These are phyloP conservation scores for Eristalinus aeneus DNA, from an alignment of 2,888 invertebrate species.

Conservation along the genomic window DNA sequence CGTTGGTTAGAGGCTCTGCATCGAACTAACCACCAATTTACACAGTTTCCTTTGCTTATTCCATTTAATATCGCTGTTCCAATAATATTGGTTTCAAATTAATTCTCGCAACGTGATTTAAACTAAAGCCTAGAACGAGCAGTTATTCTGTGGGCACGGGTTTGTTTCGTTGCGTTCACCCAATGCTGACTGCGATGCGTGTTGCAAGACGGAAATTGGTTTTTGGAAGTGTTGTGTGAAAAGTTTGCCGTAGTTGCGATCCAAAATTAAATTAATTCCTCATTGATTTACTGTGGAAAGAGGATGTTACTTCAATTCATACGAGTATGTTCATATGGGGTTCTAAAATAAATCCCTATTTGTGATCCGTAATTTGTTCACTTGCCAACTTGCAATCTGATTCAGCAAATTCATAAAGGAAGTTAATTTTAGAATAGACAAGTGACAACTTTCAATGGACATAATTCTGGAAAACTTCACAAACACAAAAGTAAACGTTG, in stretches of 20 bases:
- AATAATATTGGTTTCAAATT: conserved; percentile 45
- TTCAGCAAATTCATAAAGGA: too few species aligned
- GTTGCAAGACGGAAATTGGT: conserved; percentile 20
- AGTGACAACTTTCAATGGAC: too few species aligned
- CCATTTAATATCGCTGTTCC: not conserved
- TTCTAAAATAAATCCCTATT: too few species aligned
- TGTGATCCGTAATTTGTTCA: too few species aligned
- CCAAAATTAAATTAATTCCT: not conserved
- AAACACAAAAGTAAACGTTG: too few species aligned
- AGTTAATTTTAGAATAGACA: too few species aligned
- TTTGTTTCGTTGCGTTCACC: not conserved
- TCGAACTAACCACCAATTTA: conserved; percentile 29
- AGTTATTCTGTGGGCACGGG: conserved; percentile 3
- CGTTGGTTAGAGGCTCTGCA: not conserved
- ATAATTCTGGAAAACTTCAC: too few species aligned
- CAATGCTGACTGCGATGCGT: not conserved
- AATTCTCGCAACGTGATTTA: conserved; percentile 44
- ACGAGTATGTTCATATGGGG: not conserved
- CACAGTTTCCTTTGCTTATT: conserved; percentile 28
- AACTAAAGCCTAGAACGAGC: conserved; percentile 5
- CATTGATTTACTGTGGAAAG: not conserved
- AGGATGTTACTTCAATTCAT: not conserved
- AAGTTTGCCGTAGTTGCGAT: not conserved
- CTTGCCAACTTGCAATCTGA: too few species aligned
- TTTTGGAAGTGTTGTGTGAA: not conserved